Evolutionary conservation across 2,797 vertebrate species (phyloP), one percentile per base, ranked within the genome.

Genomic region (Cuniculus paca): DNA sequence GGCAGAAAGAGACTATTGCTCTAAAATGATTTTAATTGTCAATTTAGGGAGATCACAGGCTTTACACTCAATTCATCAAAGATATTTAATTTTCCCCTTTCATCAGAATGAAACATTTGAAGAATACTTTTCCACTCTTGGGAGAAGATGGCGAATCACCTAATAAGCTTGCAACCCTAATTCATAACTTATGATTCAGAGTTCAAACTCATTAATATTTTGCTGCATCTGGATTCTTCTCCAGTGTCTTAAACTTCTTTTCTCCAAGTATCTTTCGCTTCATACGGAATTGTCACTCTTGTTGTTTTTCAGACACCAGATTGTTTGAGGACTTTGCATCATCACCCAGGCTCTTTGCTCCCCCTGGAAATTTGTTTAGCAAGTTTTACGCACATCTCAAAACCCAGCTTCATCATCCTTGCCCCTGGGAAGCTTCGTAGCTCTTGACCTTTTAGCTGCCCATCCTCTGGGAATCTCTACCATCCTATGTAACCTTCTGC

Each of bases 41-140:
- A 90, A 83, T 78, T 78, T 54, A 26, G 74, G 60, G 42, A 86
- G 54, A 63, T 20, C 54, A 50, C 48, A 16, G n/a, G 22, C 75
- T 93, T 92, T 89, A 90, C 2, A 75, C 6, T 85, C 88, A 86
- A 92, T 60, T 80, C 61, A 70, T 82, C 88, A 72, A 1, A 85
- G 84, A 90, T 58, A 31, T 84, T 95, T 82, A 77, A 75, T 74
- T 96, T 94, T 94, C 50, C 14, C 89, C 63, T 96, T 94, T 85
- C 11, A 87, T 94, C n/a, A 78, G 86, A 95, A 92, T 22, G 63
- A 94, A 89, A 88, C 34, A 61, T 39, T 65, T 58, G 28, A 93
- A 56, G 54, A 80, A 87, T 60, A 88, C n/a, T 70, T 94, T 83
- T 92, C 77, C 17, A 77, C 6, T 91, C 74, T 89, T 83, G 50